Conservation (phyloP, 2,888 invertebrate species). For the Patella ulyssiponensis region DNA sequence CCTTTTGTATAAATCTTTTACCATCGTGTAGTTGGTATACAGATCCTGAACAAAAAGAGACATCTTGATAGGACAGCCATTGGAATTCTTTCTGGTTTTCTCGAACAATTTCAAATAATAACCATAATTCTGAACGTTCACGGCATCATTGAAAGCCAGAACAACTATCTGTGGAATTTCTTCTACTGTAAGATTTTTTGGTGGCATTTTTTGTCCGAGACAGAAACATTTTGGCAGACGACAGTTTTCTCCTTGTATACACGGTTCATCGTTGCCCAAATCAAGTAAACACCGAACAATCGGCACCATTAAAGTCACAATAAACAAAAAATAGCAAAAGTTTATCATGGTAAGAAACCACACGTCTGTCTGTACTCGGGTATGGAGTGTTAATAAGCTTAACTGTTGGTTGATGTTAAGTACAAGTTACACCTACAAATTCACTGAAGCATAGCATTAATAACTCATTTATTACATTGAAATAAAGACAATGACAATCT, state of each 20-base stretch:
- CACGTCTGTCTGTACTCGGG: too few relatives aligned
- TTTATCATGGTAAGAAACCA: too few relatives aligned
- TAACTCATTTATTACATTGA: too few relatives aligned
- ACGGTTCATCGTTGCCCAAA: not conserved
- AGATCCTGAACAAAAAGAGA: constrained; percentile 18
- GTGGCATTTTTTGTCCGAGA: constrained; percentile 18
- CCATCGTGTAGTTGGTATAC: constrained; percentile 24
- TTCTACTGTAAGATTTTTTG: not conserved
- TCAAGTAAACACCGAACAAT: too few relatives aligned
- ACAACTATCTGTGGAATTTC: constrained; percentile 30
- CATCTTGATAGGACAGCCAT: constrained; percentile 21
- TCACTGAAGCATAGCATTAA: too few relatives aligned
- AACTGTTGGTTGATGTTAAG: too few relatives aligned
- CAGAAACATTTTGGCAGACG: constrained; percentile 27
- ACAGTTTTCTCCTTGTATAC: constrained; percentile 24
- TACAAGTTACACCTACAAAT: too few relatives aligned
- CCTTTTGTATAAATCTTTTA: constrained; percentile 21
- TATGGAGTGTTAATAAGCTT: too few relatives aligned
- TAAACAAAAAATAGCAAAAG: too few relatives aligned
- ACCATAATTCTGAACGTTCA: constrained; percentile 19
- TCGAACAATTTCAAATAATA: constrained; percentile 24
- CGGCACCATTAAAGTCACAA: too few relatives aligned
- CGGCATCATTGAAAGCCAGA: constrained; percentile 30
- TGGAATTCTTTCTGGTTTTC: constrained; percentile 17
- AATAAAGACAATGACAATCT: too few relatives aligned